Evolutionary conservation across 2,797 vertebrate species (phyloP).

Genomic region (Aeoliscus strigatus): DNA sequence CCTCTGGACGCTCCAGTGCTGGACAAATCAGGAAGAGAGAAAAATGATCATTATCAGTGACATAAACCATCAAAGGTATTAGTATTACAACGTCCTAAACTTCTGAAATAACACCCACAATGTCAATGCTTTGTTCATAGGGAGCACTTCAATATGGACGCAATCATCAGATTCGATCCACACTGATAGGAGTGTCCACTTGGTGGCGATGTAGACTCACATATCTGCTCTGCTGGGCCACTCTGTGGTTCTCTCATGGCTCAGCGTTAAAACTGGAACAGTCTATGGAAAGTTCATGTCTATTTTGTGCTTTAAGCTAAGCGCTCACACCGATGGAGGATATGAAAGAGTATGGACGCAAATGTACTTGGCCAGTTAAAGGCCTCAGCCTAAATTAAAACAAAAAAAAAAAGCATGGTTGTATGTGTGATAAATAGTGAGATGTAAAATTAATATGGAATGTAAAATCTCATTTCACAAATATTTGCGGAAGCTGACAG

Average conservation of each 20-base stretch:
- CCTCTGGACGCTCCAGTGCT: constrained; percentile 87
- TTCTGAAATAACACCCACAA: too few relatives aligned
- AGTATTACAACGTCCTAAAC: too few relatives aligned
- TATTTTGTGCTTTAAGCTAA: constrained; percentile 29
- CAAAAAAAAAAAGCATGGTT: not conserved
- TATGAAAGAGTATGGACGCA: constrained; percentile 5
- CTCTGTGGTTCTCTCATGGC: constrained; percentile 10
- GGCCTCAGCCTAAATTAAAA: constrained; percentile 27
- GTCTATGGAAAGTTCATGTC: too few relatives aligned
- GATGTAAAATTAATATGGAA: too few relatives aligned
- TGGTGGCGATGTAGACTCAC: constrained; percentile 56
- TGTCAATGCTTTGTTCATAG: too few relatives aligned
- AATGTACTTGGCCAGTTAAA: constrained; percentile 21
- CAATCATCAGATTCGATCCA: not conserved
- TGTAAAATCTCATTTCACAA: too few relatives aligned
- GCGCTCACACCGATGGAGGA: constrained; percentile 32
- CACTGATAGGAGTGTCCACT: too few relatives aligned
- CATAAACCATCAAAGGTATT: too few relatives aligned
- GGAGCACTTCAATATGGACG: not conserved
- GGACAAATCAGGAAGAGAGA: constrained; percentile 3
- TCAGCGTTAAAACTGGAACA: too few relatives aligned
- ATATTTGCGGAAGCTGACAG: too few relatives aligned
- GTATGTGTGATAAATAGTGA: too few relatives aligned
- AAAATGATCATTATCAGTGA: not conserved
- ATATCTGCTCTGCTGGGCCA: not conserved